Conservation (phyloP, 2,888 invertebrate genomes). For the Dasysyrphus tricinctus region DNA sequence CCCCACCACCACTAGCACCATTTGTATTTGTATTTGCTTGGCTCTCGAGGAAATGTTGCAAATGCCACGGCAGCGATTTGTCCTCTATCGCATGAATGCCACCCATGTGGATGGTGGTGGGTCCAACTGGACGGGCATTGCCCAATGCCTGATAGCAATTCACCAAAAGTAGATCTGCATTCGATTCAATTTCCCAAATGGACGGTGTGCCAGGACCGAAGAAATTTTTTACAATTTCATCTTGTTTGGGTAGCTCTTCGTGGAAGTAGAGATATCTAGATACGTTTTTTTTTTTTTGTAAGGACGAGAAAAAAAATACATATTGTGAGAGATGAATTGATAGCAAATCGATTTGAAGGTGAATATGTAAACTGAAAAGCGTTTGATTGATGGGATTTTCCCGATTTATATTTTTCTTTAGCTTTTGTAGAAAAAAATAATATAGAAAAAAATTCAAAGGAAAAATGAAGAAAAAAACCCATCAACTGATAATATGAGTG, state of each 20-base stretch:
- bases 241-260: constrained; percentile 77
- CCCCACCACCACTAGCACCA: not conserved
- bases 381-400: constrained; percentile 41
- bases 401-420: not conserved
- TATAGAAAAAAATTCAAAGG: not conserved
- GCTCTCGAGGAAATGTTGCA: constrained; percentile 75
- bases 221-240: constrained; percentile 77
- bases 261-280: constrained; percentile 77
- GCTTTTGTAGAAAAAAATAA: not conserved
- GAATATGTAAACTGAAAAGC: constrained; percentile 21
- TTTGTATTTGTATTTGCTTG: constrained; percentile 40
- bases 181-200: constrained; percentile 77
- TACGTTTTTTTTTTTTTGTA: not conserved
- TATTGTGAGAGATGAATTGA: constrained; percentile 47
- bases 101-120: constrained; percentile 77
- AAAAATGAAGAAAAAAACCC: not conserved
- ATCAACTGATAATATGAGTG: not conserved
- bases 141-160: constrained; percentile 77
- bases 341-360: constrained; percentile 48
- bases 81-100: constrained; percentile 77
- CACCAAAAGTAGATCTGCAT: constrained; percentile 77
- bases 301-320: constrained; percentile 12
- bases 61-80: constrained; percentile 72
- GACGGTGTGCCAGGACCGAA: constrained; percentile 76
- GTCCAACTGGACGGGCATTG: constrained; percentile 77